Conservation (phyloP, 2,113 vertebrate genomes). For the Psittacus erithacus region DNA sequence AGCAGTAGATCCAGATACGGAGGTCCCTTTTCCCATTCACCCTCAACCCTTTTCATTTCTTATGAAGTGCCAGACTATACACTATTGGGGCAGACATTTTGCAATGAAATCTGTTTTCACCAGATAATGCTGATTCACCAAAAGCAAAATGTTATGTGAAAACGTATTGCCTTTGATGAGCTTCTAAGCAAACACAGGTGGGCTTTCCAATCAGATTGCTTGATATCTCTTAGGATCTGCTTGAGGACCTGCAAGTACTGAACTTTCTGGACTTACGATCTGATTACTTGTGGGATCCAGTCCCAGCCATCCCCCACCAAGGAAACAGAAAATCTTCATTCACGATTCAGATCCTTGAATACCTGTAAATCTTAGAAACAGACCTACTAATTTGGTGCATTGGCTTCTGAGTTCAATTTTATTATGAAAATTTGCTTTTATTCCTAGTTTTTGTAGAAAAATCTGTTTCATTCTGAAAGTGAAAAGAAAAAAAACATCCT, state of each 20-base stretch:
- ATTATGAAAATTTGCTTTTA: background rate
- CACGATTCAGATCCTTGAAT: background rate
- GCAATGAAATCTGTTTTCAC: background rate
- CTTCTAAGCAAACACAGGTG: background rate
- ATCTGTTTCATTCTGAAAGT: background rate
- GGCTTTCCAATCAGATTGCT: background rate
- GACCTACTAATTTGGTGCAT: background rate
- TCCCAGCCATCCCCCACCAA: background rate
- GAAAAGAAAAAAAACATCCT: background rate
- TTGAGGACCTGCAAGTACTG: background rate
- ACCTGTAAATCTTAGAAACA: background rate
- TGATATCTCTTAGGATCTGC: background rate
- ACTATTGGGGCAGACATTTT: background rate
- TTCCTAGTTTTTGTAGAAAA: background rate
- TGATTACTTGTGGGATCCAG: background rate
- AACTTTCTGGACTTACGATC: background rate
- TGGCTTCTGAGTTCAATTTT: background rate
- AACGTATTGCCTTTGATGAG: background rate
- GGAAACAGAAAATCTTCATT: background rate
- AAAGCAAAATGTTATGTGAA: background rate
- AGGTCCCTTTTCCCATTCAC: background rate
- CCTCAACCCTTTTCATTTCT: background rate
- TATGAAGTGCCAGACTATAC: background rate
- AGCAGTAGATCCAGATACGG: background rate
- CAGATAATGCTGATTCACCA: constrained; percentile 34